phyloP scores from a whole-genome alignment of 2,888 invertebrate species.

The Malthinus flaveolus region DNA sequence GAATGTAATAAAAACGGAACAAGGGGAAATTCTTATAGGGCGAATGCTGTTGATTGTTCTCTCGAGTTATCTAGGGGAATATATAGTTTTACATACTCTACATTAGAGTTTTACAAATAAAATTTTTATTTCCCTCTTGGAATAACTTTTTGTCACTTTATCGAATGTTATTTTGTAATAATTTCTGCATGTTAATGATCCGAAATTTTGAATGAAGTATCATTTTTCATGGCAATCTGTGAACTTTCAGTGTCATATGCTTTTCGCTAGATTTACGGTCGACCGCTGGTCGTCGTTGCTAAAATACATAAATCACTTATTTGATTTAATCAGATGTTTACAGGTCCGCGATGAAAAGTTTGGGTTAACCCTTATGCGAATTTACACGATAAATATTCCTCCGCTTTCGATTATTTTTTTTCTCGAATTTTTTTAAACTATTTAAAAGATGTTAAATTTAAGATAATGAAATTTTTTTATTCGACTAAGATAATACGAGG shows the following conservation, averaged over 20 bases:
- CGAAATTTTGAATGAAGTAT: constrained; percentile 50
- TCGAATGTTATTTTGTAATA: constrained; percentile 45
- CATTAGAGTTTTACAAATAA: neutral
- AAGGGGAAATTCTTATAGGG: constrained; percentile 40
- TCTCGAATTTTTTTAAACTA: too few relatives aligned
- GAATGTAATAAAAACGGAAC: constrained; percentile 51
- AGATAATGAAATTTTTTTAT: too few relatives aligned
- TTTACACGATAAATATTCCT: too few relatives aligned
- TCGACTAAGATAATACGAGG: too few relatives aligned
- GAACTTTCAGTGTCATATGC: constrained; percentile 51
- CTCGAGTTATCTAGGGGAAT: constrained; percentile 31
- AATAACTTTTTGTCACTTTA: too few relatives aligned
- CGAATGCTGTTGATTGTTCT: constrained; percentile 44
- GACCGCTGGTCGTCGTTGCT: constrained; percentile 41
- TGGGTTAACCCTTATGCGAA: neutral
- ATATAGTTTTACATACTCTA: constrained; percentile 4
- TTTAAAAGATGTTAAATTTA: too few relatives aligned
- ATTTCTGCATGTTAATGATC: constrained; percentile 46
- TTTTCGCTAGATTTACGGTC: constrained; percentile 49
- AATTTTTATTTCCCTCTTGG: neutral
- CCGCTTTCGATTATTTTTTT: too few relatives aligned
- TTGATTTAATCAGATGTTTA: constrained; percentile 20
- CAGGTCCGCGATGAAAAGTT: constrained; percentile 10
- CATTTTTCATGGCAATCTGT: constrained; percentile 52
- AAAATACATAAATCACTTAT: constrained; percentile 33